Evolutionary conservation across 2,113 vertebrate genomes (phyloP).

Genomic region (Trematocara nigrifrons): DNA sequence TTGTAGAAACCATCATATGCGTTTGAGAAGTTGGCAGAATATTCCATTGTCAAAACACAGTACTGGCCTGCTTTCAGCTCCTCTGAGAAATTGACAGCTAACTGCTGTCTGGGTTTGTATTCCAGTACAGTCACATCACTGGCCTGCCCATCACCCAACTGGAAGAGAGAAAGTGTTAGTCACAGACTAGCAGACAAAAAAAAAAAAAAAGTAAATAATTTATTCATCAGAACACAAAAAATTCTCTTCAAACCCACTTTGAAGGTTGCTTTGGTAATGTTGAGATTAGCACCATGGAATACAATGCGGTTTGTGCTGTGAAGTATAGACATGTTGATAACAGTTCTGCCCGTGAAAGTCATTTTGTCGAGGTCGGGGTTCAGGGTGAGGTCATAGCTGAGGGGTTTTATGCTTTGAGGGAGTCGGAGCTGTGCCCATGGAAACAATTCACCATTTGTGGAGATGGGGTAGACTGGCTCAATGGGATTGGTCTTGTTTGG

Average conservation of each 20-base stretch:
- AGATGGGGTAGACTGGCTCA: slow-evolving; percentile 75
- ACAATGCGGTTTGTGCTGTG: slow-evolving; percentile 78
- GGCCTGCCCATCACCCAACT: slow-evolving; percentile 34
- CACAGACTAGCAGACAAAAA: neutral
- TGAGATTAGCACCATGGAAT: slow-evolving; percentile 83
- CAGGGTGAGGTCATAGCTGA: slow-evolving; percentile 82
- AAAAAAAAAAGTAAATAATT: neutral
- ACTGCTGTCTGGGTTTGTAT: slow-evolving; percentile 82
- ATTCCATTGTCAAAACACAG: slow-evolving; percentile 80
- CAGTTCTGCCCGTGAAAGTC: slow-evolving; percentile 78
- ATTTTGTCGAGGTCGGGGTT: slow-evolving; percentile 80
- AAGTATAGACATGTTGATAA: slow-evolving; percentile 74
- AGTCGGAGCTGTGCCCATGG: slow-evolving; percentile 85
- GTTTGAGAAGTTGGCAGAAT: slow-evolving; percentile 80
- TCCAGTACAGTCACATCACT: slow-evolving; percentile 73
- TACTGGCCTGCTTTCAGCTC: slow-evolving; percentile 73
- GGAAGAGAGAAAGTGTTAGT: neutral
- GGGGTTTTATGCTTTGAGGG: slow-evolving; percentile 77
- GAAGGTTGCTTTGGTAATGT: slow-evolving; percentile 76
- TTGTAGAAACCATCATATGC: slow-evolving; percentile 89
- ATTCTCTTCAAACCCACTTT: slow-evolving; percentile 23
- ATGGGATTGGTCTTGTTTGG: slow-evolving; percentile 67
- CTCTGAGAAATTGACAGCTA: slow-evolving; percentile 79
- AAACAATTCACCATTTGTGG: slow-evolving; percentile 81
- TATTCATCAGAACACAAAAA: neutral